These are phyloP conservation scores for Fabriciana adippe DNA, from an alignment of 2,888 invertebrate genomes.

Conservation along the genomic window DNA sequence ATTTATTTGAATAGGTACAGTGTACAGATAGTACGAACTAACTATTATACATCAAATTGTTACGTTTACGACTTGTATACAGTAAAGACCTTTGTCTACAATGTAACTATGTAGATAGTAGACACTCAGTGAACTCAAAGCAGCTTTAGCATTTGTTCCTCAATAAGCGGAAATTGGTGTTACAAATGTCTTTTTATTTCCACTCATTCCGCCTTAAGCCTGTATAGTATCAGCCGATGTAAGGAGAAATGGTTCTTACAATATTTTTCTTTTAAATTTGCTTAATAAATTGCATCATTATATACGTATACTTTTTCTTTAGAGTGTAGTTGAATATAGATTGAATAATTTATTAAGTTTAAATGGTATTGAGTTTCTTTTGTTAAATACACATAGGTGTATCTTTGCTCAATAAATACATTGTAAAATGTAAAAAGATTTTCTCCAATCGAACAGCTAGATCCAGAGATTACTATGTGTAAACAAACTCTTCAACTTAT, in stretches of 20 bases:
- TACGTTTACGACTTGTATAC: constrained; percentile 4
- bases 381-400: no score
- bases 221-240: not conserved
- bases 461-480: no score
- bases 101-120: constrained; percentile 7
- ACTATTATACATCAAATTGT: constrained; percentile 1
- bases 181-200: constrained; percentile 24
- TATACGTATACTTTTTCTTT: no score
- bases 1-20: no score
- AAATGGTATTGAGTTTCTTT: no score
- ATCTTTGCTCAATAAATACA: no score
- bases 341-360: no score
- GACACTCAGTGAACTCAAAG: constrained; percentile 24
- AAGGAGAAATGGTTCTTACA: not conserved
- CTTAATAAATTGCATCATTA: no score
- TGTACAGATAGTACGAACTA: not conserved
- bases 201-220: constrained; percentile 1
- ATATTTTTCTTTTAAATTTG: not conserved
- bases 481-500: no score
- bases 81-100: constrained; percentile 11
- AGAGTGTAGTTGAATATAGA: no score
- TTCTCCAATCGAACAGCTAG: no score
- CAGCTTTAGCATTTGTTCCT: constrained; percentile 24
- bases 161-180: constrained; percentile 25
- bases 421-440: no score